These are phyloP conservation scores for Cydia fagiglandana DNA, from an alignment of 1,140 invertebrate genomes.

Conservation along the genomic window DNA sequence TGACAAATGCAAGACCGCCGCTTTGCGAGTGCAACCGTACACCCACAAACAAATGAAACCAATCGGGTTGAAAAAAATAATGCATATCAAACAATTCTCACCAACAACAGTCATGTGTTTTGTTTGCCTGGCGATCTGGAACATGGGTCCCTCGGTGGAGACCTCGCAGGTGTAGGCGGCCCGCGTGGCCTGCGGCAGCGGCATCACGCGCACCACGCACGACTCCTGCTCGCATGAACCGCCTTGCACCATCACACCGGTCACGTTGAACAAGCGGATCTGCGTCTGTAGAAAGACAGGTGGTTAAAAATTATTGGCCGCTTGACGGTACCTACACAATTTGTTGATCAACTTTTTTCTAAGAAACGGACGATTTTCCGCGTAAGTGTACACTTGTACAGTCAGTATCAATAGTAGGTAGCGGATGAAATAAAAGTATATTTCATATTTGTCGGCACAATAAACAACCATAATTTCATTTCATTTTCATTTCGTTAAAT, in stretches of 20 bases:
- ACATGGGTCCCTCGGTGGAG: slow-evolving; percentile 83
- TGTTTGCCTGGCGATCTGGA: slow-evolving; percentile 80
- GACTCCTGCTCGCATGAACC: slow-evolving; percentile 76
- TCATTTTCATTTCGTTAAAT: not conserved
- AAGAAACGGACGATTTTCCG: too few species aligned
- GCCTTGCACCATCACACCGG: slow-evolving; percentile 69
- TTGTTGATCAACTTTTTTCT: slow-evolving; percentile 51
- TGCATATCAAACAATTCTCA: slow-evolving; percentile 50
- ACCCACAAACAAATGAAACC: too few species aligned
- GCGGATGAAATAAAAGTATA: not conserved
- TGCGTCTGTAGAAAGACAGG: slow-evolving; percentile 51
- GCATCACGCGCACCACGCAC: slow-evolving; percentile 78
- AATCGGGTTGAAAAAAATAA: too few species aligned
- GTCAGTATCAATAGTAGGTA: not conserved
- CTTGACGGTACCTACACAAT: too few species aligned
- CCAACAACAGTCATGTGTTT: slow-evolving; percentile 83
- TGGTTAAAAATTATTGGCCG: too few species aligned
- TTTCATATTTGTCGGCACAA: too few species aligned
- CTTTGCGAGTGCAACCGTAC: too few species aligned
- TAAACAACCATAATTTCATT: too few species aligned
- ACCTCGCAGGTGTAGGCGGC: slow-evolving; percentile 82
- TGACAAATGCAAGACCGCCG: too few species aligned
- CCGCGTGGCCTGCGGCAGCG: slow-evolving; percentile 75
- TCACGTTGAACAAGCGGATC: slow-evolving; percentile 69
- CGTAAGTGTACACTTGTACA: too few species aligned